Conservation (phyloP, 1,140 invertebrate species). For the Magallana gigas region DNA sequence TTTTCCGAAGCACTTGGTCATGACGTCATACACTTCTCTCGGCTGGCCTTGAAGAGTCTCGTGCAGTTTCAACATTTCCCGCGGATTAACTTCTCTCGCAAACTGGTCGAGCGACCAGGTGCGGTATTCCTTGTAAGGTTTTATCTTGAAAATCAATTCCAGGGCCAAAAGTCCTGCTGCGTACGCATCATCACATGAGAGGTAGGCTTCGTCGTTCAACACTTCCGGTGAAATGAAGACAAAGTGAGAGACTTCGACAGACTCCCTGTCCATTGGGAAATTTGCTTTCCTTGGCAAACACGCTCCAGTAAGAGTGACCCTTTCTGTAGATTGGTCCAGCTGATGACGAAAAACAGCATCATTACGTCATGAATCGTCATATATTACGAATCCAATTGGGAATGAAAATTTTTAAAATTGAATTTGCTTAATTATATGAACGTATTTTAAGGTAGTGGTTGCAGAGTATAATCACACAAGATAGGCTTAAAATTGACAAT, state of each 20-base stretch:
- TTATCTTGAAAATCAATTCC: conserved; percentile 52
- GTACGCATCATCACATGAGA: conserved; percentile 64
- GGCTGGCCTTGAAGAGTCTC: background rate
- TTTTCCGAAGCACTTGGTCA: conserved; percentile 24
- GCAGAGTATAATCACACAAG: too few species aligned
- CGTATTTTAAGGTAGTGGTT: too few species aligned
- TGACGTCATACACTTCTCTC: background rate
- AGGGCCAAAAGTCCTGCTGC: conserved; percentile 63
- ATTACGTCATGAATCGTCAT: too few species aligned
- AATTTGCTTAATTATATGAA: too few species aligned
- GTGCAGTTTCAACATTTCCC: conserved; percentile 53
- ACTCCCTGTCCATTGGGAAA: conserved; percentile 52
- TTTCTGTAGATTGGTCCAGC: conserved; percentile 20
- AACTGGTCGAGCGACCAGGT: conserved; percentile 57
- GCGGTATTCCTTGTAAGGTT: conserved; percentile 53
- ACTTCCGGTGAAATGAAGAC: conserved; percentile 66
- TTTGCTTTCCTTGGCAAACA: conserved; percentile 60
- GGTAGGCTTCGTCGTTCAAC: conserved; percentile 61
- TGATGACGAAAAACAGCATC: background rate
- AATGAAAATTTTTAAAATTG: too few species aligned
- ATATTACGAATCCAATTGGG: too few species aligned
- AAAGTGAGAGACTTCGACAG: conserved; percentile 50
- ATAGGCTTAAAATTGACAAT: too few species aligned
- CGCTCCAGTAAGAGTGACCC: conserved; percentile 58
- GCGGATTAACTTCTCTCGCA: conserved; percentile 55